Conservation (phyloP, 2,888 invertebrate species). For the Microdon myrmicae region DNA sequence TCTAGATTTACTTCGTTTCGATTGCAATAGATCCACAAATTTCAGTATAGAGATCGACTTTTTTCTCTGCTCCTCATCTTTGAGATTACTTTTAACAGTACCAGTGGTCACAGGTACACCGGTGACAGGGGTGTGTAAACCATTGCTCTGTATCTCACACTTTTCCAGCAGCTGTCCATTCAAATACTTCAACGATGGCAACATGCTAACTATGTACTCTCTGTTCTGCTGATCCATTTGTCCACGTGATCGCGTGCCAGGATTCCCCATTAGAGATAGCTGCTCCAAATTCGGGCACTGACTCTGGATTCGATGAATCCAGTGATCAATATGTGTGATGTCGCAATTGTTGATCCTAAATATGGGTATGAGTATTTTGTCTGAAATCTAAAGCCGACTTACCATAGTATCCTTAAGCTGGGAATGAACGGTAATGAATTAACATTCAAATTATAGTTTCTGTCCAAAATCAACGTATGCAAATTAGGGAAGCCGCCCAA, state of each 20-base stretch:
- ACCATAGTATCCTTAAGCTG: constrained; percentile 81
- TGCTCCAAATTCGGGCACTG: constrained; percentile 80
- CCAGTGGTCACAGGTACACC: constrained; percentile 21
- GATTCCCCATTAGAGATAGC: constrained; percentile 83
- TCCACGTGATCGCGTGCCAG: constrained; percentile 66
- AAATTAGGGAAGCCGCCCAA: constrained; percentile 78
- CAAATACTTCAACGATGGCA: constrained; percentile 59
- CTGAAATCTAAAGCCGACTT: constrained; percentile 51
- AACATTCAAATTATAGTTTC: constrained; percentile 78
- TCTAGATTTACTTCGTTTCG: constrained; percentile 55
- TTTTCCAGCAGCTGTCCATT: too few species aligned
- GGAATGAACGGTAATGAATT: constrained; percentile 78
- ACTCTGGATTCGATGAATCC: constrained; percentile 75
- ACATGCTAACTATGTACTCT: constrained; percentile 58
- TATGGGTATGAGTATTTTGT: background rate
- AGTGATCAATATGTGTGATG: constrained; percentile 74
- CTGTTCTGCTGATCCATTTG: constrained; percentile 53
- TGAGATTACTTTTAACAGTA: constrained; percentile 13
- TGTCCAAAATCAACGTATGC: constrained; percentile 83
- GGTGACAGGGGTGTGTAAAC: constrained; percentile 4
- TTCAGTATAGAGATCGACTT: constrained; percentile 42
- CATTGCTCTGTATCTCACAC: constrained; percentile 19
- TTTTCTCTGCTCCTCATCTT: too few species aligned
- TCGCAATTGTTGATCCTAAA: constrained; percentile 75
- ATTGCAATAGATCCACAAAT: constrained; percentile 59